phyloP scores from a whole-genome alignment of 2,797 vertebrate species.

The Peromyscus nudipes region DNA sequence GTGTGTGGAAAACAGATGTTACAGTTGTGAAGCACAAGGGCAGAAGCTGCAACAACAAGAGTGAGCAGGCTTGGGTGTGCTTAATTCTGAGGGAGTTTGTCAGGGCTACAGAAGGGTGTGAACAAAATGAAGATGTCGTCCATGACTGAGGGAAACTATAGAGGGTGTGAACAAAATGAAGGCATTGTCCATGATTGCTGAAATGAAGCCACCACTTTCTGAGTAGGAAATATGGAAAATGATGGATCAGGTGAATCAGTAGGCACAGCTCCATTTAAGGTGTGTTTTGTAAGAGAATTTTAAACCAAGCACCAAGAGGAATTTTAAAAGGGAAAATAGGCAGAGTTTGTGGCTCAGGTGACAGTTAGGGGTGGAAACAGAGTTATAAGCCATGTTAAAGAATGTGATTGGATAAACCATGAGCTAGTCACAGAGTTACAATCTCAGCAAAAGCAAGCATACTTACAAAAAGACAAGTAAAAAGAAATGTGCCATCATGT shows the following conservation, averaged over 20 bases:
- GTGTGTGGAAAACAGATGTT: not conserved
- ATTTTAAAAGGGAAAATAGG: too few species aligned
- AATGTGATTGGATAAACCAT: too few species aligned
- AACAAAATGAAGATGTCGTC: too few species aligned
- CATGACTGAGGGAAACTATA: too few species aligned
- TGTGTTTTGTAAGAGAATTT: not conserved
- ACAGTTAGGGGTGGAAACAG: not conserved
- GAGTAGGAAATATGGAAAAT: not conserved
- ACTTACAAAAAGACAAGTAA: too few species aligned
- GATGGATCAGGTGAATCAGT: accelerated
- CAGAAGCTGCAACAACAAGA: not conserved
- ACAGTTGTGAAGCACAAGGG: accelerated
- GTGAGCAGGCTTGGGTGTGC: accelerated
- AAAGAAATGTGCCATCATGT: too few species aligned
- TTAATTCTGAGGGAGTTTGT: accelerated
- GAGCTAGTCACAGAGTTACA: accelerated
- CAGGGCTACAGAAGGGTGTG: accelerated
- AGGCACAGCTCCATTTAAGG: accelerated
- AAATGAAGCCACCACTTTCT: accelerated
- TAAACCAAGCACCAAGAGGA: accelerated
- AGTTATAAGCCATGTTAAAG: too few species aligned
- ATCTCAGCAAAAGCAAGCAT: not conserved
- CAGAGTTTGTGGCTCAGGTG: too few species aligned
- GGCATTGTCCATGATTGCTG: accelerated
- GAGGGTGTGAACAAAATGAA: accelerated